A percentile compares a stretch with the other conserved stretches of the same genome.
These are phyloP conservation scores for Chloroceryle amazona DNA, from an alignment of 2,797 vertebrate genomes.

Conservation along the genomic window DNA sequence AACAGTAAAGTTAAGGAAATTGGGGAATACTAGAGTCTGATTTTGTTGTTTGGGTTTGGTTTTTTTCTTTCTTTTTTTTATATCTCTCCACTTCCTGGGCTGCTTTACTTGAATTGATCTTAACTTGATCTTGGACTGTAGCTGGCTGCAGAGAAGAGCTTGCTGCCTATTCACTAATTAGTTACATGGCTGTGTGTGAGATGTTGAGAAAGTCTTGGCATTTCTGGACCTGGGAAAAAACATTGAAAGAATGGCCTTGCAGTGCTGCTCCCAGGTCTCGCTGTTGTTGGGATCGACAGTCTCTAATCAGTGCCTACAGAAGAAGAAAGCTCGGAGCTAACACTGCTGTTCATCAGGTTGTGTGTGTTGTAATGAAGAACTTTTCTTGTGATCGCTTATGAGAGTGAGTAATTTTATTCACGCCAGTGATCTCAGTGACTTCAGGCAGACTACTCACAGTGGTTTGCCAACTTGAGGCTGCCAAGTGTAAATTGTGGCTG, in stretches of 20 bases:
- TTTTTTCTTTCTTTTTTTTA: too few species aligned
- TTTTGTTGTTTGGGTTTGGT: too few species aligned
- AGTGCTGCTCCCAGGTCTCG: neutral
- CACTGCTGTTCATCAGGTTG: neutral
- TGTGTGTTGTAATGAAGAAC: neutral
- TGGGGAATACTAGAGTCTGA: fast-evolving
- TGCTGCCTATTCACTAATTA: neutral
- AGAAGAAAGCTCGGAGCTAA: neutral
- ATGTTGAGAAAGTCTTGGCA: neutral
- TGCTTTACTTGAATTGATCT: neutral
- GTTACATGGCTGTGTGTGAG: neutral
- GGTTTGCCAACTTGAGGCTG: neutral
- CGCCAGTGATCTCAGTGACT: neutral
- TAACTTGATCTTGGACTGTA: neutral
- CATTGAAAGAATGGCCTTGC: neutral
- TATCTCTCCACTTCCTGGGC: fast-evolving
- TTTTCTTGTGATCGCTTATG: neutral
- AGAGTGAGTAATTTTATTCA: conserved; percentile 8
- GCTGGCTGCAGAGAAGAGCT: neutral
- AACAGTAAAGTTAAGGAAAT: neutral
- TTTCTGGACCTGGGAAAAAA: neutral
- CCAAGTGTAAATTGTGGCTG: neutral
- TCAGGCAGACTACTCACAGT: neutral
- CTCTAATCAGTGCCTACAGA: neutral
- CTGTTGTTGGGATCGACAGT: neutral